Evolutionary conservation across 2,888 invertebrate genomes (phyloP).

Genomic region (Pachydiplax longipennis): DNA sequence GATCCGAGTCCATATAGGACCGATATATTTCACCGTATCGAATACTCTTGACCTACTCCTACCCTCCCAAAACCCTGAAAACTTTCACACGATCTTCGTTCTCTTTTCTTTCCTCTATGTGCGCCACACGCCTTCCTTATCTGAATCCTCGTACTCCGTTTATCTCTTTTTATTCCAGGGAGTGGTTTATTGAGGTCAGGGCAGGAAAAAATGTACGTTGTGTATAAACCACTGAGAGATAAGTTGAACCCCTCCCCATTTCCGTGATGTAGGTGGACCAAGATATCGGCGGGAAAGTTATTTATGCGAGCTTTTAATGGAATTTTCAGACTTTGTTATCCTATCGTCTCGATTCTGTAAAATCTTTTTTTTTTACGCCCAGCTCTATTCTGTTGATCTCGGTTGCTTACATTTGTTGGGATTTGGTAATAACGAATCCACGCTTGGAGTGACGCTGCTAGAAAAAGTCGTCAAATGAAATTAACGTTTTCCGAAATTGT

Average conservation of each 20-base stretch:
- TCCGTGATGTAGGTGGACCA: slow-evolving; percentile 15
- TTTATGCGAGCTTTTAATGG: slow-evolving; percentile 24
- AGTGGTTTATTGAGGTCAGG: slow-evolving; percentile 36
- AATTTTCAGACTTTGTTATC: slow-evolving; percentile 6
- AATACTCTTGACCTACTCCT: background rate
- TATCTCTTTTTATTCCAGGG: slow-evolving; percentile 3
- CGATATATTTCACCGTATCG: background rate
- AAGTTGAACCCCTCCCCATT: background rate
- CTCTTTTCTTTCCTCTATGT: background rate
- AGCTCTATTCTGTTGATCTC: background rate
- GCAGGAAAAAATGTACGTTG: background rate
- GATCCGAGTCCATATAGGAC: background rate
- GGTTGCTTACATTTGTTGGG: background rate
- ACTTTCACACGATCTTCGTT: background rate
- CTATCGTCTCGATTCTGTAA: background rate
- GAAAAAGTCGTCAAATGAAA: background rate
- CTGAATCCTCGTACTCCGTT: background rate
- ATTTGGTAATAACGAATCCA: background rate
- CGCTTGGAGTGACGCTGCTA: background rate
- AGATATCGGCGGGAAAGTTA: slow-evolving; percentile 31
- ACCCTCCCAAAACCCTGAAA: background rate
- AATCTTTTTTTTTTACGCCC: background rate
- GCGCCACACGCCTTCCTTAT: background rate
- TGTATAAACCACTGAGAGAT: background rate
- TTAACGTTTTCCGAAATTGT: too few species aligned